Conservation (phyloP, 2,797 vertebrate species). For the Euthynnus affinis region DNA sequence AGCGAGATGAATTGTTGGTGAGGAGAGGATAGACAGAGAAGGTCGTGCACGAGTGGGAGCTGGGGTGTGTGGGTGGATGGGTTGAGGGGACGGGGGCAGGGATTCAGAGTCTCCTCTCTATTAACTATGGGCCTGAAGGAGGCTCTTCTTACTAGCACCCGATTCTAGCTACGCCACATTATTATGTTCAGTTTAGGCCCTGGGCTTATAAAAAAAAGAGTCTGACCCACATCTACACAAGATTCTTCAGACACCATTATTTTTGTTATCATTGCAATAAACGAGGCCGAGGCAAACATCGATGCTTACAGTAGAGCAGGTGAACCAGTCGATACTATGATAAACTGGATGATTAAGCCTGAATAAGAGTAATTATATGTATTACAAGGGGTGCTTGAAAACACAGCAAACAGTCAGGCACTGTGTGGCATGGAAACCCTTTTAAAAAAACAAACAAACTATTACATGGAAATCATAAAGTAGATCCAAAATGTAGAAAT, state of each 20-base stretch:
- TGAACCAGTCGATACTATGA: constrained; percentile 14
- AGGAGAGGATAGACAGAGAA: constrained; percentile 78
- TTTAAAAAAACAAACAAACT: no score
- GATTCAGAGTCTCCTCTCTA: constrained; percentile 61
- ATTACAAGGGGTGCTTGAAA: neutral
- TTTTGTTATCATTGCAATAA: constrained; percentile 52
- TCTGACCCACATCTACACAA: constrained; percentile 74
- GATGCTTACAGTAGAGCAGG: constrained; percentile 16
- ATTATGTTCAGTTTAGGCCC: constrained; percentile 68
- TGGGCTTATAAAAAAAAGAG: constrained; percentile 68
- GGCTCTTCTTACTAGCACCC: constrained; percentile 56
- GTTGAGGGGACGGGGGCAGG: neutral
- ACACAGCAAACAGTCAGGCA: neutral
- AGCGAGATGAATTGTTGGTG: constrained; percentile 83
- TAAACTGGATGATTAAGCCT: constrained; percentile 38
- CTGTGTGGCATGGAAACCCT: no score
- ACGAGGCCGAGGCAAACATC: neutral
- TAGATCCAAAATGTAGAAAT: no score
- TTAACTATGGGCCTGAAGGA: constrained; percentile 71
- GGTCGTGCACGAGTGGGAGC: constrained; percentile 71
- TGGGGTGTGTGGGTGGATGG: neutral
- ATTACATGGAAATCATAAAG: no score
- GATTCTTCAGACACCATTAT: constrained; percentile 66
- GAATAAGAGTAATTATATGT: constrained; percentile 22
- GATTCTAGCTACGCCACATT: constrained; percentile 59